These are phyloP conservation scores for Lepilemur septentrionalis DNA, from an alignment of 2,797 vertebrate species.

Conservation along the genomic window DNA sequence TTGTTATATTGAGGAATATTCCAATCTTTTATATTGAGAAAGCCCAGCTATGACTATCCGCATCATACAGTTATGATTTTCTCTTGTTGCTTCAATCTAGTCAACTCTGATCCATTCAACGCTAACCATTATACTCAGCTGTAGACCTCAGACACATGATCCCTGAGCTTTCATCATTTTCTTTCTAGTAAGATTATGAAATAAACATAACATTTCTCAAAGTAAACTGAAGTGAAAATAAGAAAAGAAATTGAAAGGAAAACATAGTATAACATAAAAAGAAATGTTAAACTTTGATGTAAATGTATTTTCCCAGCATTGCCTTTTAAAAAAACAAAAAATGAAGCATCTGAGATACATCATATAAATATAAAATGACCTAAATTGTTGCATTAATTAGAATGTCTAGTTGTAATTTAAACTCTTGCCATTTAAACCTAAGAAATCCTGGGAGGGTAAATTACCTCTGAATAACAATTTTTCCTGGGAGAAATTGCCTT, in stretches of 20 bases:
- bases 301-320: neutral
- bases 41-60: neutral
- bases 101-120: neutral
- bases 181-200: neutral
- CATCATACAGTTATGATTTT: neutral
- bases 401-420: neutral
- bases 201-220: neutral
- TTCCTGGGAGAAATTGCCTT: neutral
- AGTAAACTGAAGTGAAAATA: neutral
- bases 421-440: neutral
- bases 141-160: neutral
- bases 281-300: neutral
- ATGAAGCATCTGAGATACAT: neutral
- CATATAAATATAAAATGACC: neutral
- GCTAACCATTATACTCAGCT: neutral
- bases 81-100: neutral
- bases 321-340: neutral
- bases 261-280: neutral
- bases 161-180: neutral
- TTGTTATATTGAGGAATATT: neutral
- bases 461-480: neutral
- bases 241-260: neutral
- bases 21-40: neutral
- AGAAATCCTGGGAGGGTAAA: neutral
- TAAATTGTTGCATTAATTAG: neutral